These are phyloP conservation scores for Diacarnus erythraeanus DNA, from an alignment of 37 sponge, comb jelly and placozoan genomes.

Conservation along the genomic window DNA sequence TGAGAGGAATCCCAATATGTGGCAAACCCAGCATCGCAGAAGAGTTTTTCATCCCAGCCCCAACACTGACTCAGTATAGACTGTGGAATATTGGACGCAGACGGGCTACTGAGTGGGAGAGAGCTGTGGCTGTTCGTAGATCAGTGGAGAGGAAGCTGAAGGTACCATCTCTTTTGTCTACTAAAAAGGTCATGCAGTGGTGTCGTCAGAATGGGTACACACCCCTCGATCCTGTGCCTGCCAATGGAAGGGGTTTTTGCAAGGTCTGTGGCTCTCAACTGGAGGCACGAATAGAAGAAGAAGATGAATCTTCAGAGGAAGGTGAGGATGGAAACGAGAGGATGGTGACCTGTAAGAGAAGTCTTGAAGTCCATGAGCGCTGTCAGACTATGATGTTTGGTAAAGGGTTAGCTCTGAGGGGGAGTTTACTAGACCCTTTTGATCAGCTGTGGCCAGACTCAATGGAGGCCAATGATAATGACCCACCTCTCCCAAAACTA, in stretches of 20 bases:
- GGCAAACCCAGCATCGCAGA: conserved; percentile 17
- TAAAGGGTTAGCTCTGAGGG: neutral
- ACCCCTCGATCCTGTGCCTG: conserved; percentile 27
- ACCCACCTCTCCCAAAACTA: neutral
- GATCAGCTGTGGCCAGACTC: neutral
- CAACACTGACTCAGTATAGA: conserved; percentile 39
- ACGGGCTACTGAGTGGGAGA: conserved; percentile 84
- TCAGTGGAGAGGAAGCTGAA: conserved; percentile 3
- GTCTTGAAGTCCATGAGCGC: conserved; percentile 13
- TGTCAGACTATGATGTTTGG: conserved; percentile 3
- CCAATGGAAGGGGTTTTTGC: conserved; percentile 37
- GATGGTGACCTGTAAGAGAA: neutral
- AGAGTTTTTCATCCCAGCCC: conserved; percentile 42
- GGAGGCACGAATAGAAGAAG: neutral
- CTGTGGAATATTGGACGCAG: conserved; percentile 65
- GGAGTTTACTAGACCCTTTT: neutral
- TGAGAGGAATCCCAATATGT: conserved; percentile 42
- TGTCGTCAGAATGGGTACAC: conserved; percentile 86
- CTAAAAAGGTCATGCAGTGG: conserved; percentile 69
- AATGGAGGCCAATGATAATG: neutral
- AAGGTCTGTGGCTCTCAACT: conserved; percentile 63
- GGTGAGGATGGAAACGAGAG: neutral
- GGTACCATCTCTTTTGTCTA: conserved; percentile 10
- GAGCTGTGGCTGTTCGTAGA: conserved; percentile 61
- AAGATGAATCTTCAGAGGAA: neutral